Evolutionary conservation across 2,113 vertebrate genomes (phyloP).

Genomic region (Calidris pugnax): DNA sequence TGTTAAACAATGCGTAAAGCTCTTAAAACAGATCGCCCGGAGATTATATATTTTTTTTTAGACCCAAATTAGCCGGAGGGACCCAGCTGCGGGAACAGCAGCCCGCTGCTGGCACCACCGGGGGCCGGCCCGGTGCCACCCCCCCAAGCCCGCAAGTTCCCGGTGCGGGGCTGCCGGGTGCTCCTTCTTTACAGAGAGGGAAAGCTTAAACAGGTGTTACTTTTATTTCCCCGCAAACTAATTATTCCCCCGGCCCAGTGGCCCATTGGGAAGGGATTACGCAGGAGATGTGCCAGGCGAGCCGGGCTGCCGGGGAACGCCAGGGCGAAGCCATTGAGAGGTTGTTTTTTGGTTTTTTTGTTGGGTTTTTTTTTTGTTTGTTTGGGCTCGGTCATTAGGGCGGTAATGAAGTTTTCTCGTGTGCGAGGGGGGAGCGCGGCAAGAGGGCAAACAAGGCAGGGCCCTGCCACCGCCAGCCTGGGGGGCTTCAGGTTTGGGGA

Average conservation of each 20-base stretch:
- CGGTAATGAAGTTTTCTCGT: conserved; percentile 50
- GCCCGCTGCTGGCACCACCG: neutral
- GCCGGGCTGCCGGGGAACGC: neutral
- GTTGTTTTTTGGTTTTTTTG: no score
- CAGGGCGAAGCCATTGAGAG: conserved; percentile 16
- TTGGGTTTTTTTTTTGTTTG: neutral
- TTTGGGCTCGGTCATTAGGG: conserved; percentile 48
- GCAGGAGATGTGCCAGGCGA: conserved; percentile 32
- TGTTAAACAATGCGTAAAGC: neutral
- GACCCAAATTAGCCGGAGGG: neutral
- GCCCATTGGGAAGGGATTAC: conserved; percentile 51
- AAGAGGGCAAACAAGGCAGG: conserved; percentile 44
- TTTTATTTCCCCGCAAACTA: conserved; percentile 16
- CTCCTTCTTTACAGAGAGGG: neutral
- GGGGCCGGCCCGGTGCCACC: neutral
- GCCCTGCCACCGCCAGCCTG: neutral
- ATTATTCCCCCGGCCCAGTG: neutral
- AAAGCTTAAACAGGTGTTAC: conserved; percentile 60
- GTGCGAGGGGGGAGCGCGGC: neutral
- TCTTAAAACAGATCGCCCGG: neutral
- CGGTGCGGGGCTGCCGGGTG: neutral
- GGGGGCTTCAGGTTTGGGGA: neutral
- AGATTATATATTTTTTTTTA: neutral
- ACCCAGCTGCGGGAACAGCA: neutral
- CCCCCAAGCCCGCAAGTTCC: neutral